phyloP scores from a whole-genome alignment of 2,888 invertebrate species.

The Limnephilus rhombicus region DNA sequence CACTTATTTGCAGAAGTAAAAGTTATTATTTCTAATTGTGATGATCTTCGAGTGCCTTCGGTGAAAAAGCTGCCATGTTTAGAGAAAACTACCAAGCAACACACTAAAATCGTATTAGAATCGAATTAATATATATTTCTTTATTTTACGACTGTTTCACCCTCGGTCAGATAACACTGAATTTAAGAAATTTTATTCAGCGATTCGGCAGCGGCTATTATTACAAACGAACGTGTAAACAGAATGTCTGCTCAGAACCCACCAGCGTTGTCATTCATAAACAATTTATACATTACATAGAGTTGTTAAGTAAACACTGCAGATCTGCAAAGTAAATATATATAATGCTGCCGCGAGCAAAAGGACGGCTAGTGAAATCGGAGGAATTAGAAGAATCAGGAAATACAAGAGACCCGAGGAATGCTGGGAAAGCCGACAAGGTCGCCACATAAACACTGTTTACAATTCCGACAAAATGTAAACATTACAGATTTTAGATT shows the following conservation, averaged over 20 bases:
- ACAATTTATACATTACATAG: not conserved
- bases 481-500: not conserved
- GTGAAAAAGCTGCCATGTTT: not conserved
- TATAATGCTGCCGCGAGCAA: not conserved
- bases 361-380: not conserved
- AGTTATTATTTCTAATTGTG: not conserved
- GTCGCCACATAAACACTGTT: not conserved
- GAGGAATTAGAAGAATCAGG: not conserved
- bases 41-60: not conserved
- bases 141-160: not conserved
- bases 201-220: constrained; percentile 14
- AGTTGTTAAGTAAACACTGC: not conserved
- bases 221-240: not conserved
- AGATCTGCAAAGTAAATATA: not conserved
- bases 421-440: not conserved
- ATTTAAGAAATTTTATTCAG: not conserved
- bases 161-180: not conserved
- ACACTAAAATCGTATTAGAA: not conserved
- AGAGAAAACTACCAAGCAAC: not conserved
- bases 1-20: too few species aligned
- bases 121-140: not conserved
- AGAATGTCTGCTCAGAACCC: not conserved
- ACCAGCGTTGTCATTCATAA: constrained; percentile 25
- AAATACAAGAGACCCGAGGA: not conserved
- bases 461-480: not conserved